Conservation (phyloP, 2,113 vertebrate genomes). For the Edolisoma coerulescens region DNA sequence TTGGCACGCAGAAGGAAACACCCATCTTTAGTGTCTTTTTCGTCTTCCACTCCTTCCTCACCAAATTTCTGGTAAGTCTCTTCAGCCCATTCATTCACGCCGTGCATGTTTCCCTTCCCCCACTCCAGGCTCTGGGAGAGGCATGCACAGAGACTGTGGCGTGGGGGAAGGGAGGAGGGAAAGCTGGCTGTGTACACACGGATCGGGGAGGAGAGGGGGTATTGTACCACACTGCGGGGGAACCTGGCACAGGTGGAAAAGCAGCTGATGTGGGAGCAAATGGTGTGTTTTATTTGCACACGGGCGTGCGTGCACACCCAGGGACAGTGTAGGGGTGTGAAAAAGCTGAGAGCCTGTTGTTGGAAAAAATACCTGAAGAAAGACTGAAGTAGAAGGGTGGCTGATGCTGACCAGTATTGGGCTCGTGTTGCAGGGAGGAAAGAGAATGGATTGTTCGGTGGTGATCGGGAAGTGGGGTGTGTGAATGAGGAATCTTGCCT, state of each 20-base stretch:
- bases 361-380: neutral
- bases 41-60: neutral
- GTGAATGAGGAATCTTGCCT: neutral
- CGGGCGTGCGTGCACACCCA: neutral
- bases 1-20: constrained; percentile 8
- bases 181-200: neutral
- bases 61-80: constrained; percentile 54
- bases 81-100: constrained; percentile 25
- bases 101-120: constrained; percentile 24
- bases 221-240: neutral
- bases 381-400: neutral
- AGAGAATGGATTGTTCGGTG: neutral
- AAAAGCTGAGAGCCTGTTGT: neutral
- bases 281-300: neutral
- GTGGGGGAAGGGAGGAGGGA: constrained; percentile 32
- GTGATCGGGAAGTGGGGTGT: neutral
- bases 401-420: neutral
- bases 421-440: neutral
- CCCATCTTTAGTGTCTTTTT: neutral
- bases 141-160: neutral
- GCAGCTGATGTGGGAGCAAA: neutral
- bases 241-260: neutral
- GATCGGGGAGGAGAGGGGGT: neutral
- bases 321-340: neutral
- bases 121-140: constrained; percentile 3